Percentiles rank a stretch among this genome's conserved stretches.
Evolutionary conservation across 2,888 invertebrate species (phyloP).

Genomic region (Drosophila picticornis): DNA sequence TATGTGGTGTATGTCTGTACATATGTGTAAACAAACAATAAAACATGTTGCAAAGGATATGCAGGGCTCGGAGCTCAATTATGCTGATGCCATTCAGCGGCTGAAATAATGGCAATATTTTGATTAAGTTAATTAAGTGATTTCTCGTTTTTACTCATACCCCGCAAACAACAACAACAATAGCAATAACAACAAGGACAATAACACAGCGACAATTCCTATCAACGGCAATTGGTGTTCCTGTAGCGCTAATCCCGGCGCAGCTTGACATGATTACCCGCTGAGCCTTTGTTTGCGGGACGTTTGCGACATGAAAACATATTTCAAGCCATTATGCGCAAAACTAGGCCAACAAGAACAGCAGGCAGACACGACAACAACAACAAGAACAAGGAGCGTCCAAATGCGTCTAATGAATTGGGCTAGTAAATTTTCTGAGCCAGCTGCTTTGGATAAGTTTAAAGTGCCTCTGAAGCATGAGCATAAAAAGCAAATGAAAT

Average conservation of each 20-base stretch:
- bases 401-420: constrained; percentile 74
- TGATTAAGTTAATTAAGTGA: constrained; percentile 81
- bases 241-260: constrained; percentile 62
- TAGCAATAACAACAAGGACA: constrained; percentile 35
- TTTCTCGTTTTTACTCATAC: constrained; percentile 51
- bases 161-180: constrained; percentile 14
- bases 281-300: constrained; percentile 58
- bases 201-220: constrained; percentile 52
- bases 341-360: constrained; percentile 64
- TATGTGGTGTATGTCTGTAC: constrained; percentile 7
- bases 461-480: constrained; percentile 57
- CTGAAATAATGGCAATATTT: constrained; percentile 75
- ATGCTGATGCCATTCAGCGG: constrained; percentile 48
- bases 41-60: constrained; percentile 42
- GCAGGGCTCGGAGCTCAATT: constrained; percentile 30
- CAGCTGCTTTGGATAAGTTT: constrained; percentile 69
- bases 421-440: constrained; percentile 58
- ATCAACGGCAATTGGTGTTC: constrained; percentile 55
- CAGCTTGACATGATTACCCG: constrained; percentile 66
- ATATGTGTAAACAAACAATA: constrained; percentile 53
- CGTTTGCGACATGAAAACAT: constrained; percentile 71
- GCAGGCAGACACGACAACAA: constrained; percentile 22
- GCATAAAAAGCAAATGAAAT: constrained; percentile 39
- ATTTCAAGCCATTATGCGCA: constrained; percentile 69
- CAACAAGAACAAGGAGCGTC: constrained; percentile 23